Evolutionary conservation across 2,113 vertebrate species (phyloP).

Genomic region (Carassius gibelio): DNA sequence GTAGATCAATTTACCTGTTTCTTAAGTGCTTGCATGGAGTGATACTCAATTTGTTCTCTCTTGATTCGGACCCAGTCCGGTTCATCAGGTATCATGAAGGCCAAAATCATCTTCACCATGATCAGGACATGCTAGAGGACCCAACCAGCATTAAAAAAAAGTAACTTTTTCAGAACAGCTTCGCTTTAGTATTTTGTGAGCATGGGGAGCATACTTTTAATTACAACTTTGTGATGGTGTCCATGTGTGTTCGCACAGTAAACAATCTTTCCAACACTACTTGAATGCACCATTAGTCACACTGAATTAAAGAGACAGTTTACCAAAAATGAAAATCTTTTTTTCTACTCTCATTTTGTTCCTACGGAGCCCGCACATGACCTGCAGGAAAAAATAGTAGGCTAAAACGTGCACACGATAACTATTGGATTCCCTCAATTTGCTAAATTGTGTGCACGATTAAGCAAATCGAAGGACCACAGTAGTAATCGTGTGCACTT

Average conservation of each 20-base stretch:
- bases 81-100: conserved; percentile 77
- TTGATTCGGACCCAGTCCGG: conserved; percentile 76
- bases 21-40: conserved; percentile 73
- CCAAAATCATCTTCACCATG: conserved; percentile 71
- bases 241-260: not conserved
- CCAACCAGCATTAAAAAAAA: no score
- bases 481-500: no score
- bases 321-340: not conserved
- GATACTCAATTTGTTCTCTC: conserved; percentile 74
- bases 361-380: not conserved
- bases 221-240: not conserved
- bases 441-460: no score
- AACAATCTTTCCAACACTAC: not conserved
- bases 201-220: no score
- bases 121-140: conserved; percentile 74
- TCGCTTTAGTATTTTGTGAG: no score
- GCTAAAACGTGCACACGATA: no score
- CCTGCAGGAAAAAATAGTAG: no score
- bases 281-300: not conserved
- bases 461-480: no score
- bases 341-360: not conserved
- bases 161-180: no score
- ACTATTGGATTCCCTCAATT: no score
- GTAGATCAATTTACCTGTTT: conserved; percentile 66
- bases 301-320: not conserved